A percentile compares a stretch with the other conserved stretches of the same genome.
Evolutionary conservation across 1,140 invertebrate species (phyloP).

Genomic region (Chionoecetes opilio): DNA sequence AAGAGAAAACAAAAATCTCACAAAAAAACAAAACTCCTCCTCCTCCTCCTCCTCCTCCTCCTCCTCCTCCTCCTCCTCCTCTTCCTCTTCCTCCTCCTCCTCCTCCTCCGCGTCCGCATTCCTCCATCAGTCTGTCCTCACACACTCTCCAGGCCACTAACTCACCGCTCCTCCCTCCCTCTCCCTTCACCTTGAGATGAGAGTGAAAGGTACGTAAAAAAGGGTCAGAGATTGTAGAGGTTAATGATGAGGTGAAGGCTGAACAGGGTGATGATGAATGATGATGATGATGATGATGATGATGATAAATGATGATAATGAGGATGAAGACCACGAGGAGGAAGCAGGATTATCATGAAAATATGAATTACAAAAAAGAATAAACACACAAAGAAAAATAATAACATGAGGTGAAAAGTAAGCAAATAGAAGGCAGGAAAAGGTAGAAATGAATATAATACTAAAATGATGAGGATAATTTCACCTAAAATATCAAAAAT

Average conservation of each 20-base stretch:
- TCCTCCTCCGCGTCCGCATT: not conserved
- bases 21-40: not conserved
- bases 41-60: conserved; percentile 4
- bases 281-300: not conserved
- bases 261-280: not conserved
- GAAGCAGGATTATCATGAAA: not conserved
- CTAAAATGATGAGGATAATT: too few species aligned
- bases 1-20: not conserved
- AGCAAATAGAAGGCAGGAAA: not conserved
- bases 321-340: not conserved
- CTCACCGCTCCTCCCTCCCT: not conserved
- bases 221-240: not conserved
- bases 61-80: conserved; percentile 22
- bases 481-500: too few species aligned
- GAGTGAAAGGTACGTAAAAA: not conserved
- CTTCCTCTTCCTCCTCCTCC: not conserved
- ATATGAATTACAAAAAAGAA: not conserved
- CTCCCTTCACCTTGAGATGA: not conserved
- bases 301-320: not conserved
- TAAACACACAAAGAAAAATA: not conserved
- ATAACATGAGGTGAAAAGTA: too few species aligned
- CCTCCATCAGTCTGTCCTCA: not conserved
- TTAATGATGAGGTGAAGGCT: not conserved
- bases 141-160: too few species aligned
- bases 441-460: not conserved